A percentile compares a stretch with the other conserved stretches of the same genome.
phyloP scores from a whole-genome alignment of 1,140 invertebrate species.

The Sitophilus oryzae region DNA sequence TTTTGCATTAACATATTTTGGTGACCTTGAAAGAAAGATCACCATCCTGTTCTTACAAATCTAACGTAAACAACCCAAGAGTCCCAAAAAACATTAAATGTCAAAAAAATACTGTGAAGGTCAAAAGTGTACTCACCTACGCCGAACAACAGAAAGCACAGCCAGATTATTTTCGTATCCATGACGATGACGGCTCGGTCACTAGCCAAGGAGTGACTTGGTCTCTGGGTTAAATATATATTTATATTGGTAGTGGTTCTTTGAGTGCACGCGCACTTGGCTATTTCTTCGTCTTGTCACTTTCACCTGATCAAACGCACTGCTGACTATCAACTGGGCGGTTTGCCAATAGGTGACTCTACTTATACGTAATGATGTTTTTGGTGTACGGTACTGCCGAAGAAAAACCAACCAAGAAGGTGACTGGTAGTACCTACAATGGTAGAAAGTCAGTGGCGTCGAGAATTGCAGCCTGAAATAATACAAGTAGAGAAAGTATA shows the following conservation, averaged over 20 bases:
- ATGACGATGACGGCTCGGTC: slow-evolving; percentile 41
- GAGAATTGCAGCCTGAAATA: no score
- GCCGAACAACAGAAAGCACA: slow-evolving; percentile 40
- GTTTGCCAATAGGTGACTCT: slow-evolving; percentile 39
- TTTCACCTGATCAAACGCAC: slow-evolving; percentile 34
- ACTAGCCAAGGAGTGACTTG: slow-evolving; percentile 44
- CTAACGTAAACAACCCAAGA: no score
- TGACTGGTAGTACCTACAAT: no score
- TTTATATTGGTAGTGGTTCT: slow-evolving; percentile 40
- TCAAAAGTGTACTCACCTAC: slow-evolving; percentile 35
- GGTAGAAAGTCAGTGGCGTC: not conserved
- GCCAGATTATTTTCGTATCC: slow-evolving; percentile 41
- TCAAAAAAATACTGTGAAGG: slow-evolving; percentile 2
- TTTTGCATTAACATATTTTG: no score
- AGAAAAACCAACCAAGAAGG: not conserved
- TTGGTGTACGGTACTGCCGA: not conserved
- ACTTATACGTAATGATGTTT: slow-evolving; percentile 37
- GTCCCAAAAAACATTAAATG: no score
- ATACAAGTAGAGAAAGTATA: no score
- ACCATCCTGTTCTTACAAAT: no score
- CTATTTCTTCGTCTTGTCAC: slow-evolving; percentile 30
- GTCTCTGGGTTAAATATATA: slow-evolving; percentile 40
- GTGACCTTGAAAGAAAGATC: slow-evolving; percentile 4
- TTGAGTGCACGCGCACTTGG: slow-evolving; percentile 40
- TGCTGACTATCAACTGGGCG: slow-evolving; percentile 33